Evolutionary conservation across 1,140 invertebrate species (phyloP).

Genomic region (Ditylenchus dipsaci): DNA sequence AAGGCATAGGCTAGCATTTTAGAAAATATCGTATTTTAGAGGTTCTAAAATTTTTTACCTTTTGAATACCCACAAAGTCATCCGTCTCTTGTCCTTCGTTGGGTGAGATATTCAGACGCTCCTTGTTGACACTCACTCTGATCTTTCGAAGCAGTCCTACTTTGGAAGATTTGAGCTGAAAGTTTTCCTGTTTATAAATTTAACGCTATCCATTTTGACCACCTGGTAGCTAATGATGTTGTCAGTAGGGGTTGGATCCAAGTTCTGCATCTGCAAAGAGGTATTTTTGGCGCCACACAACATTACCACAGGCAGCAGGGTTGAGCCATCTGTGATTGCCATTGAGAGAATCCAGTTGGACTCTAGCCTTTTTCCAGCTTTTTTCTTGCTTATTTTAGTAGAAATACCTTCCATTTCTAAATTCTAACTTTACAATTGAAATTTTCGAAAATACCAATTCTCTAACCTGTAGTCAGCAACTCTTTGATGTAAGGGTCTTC

Average conservation of each 20-base stretch:
- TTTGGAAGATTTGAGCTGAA: conserved; percentile 24
- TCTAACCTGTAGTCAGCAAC: conserved; percentile 17
- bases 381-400: conserved; percentile 35
- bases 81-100: background rate
- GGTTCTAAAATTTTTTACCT: conserved; percentile 15
- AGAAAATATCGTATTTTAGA: too few species aligned
- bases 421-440: background rate
- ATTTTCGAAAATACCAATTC: conserved; percentile 5
- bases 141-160: conserved; percentile 22
- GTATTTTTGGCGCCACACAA: conserved; percentile 30
- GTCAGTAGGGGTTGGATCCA: conserved; percentile 32
- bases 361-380: background rate
- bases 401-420: conserved; percentile 41
- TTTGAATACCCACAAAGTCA: conserved; percentile 20
- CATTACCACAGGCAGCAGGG: conserved; percentile 27
- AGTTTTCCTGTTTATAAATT: background rate
- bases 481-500: conserved; percentile 30
- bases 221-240: conserved; percentile 34
- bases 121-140: background rate
- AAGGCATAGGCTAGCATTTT: too few species aligned
- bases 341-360: conserved; percentile 36
- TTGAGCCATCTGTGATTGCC: conserved; percentile 27
- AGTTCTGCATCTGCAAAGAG: conserved; percentile 13
- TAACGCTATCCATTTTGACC: background rate
- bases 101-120: background rate